Percentiles rank a stretch among this genome's conserved stretches.
phyloP scores from a whole-genome alignment of 1,140 invertebrate genomes.

The Pararge aegeria region DNA sequence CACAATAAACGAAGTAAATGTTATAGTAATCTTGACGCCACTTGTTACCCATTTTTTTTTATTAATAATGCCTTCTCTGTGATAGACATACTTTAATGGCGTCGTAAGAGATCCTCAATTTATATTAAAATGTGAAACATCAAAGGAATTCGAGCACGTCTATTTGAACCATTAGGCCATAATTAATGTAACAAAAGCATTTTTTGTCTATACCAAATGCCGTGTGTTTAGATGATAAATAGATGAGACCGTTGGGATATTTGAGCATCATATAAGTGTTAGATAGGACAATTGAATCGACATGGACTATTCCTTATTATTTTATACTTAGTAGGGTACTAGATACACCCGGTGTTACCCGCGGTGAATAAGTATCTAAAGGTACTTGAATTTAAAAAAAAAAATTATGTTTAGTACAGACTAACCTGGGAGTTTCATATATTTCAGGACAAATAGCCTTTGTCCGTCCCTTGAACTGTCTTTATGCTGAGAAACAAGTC shows the following conservation, averaged over 20 bases:
- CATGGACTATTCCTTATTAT: no score
- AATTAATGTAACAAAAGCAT: conserved; percentile 18
- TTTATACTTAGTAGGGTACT: no score
- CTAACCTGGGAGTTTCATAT: no score
- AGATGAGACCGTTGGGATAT: not conserved
- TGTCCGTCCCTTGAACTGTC: no score
- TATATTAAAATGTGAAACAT: conserved; percentile 11
- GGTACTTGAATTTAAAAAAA: no score
- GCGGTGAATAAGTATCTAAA: no score
- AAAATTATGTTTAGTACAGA: no score
- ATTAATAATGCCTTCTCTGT: not conserved
- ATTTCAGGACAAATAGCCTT: no score
- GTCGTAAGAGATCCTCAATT: conserved; percentile 9
- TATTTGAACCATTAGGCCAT: conserved; percentile 17
- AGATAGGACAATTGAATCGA: not conserved
- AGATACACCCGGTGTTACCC: no score
- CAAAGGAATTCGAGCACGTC: conserved; percentile 16
- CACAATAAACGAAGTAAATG: no score
- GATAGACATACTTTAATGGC: not conserved
- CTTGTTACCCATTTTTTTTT: not conserved
- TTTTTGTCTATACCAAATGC: conserved; percentile 4
- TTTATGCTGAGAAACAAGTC: no score
- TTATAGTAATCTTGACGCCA: not conserved
- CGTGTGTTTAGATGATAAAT: not conserved
- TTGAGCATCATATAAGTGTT: not conserved